A percentile compares a stretch with the other conserved stretches of the same genome.
These are phyloP conservation scores for Henricia sp. DNA, from an alignment of 53 echinoderm and acorn worm genomes.

Conservation along the genomic window DNA sequence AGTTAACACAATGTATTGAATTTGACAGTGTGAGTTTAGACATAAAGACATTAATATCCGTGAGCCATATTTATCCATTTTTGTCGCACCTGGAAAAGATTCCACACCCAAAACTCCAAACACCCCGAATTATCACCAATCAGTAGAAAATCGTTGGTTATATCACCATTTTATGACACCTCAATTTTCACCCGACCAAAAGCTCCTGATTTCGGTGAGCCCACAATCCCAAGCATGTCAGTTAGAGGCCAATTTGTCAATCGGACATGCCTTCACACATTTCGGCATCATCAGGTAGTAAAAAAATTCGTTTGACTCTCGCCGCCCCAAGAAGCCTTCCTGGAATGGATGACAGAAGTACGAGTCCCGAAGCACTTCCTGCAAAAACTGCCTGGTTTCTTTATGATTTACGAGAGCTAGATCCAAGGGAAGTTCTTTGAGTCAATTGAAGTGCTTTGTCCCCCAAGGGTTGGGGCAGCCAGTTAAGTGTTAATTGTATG, in stretches of 20 bases:
- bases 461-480: too few species aligned
- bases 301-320: neutral
- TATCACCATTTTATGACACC: conserved; percentile 27
- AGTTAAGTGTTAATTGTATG: too few species aligned
- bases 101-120: neutral
- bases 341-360: conserved; percentile 19
- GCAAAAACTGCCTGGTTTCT: neutral
- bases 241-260: conserved; percentile 32
- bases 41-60: too few species aligned
- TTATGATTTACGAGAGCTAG: conserved; percentile 20
- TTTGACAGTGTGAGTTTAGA: too few species aligned
- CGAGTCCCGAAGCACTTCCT: neutral
- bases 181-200: too few species aligned
- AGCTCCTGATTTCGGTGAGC: too few species aligned
- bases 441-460: too few species aligned
- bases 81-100: neutral
- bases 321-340: conserved; percentile 4
- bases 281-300: conserved; percentile 20
- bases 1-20: too few species aligned
- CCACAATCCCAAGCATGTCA: too few species aligned
- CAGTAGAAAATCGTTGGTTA: conserved; percentile 15
- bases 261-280: conserved; percentile 47
- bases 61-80: neutral
- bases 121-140: conserved; percentile 25
- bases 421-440: too few species aligned